A percentile compares a stretch with the other conserved stretches of the same genome.
Conservation (phyloP, 2,888 invertebrate genomes). For the Didymodactylos carnosus region DNA sequence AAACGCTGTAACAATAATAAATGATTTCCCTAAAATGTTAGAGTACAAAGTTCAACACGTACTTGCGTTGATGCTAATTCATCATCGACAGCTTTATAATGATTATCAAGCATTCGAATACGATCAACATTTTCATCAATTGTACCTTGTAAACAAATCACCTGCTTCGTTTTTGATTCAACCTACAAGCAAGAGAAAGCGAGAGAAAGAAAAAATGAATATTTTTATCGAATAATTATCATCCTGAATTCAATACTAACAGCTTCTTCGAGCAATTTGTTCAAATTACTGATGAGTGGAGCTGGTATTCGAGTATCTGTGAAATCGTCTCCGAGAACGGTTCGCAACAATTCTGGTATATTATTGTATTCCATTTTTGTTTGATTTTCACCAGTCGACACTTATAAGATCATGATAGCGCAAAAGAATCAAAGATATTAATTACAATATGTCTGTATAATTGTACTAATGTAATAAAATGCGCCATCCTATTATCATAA, state of each 20-base stretch:
- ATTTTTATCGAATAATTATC: no score
- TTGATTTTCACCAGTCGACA: no score
- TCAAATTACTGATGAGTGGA: neutral
- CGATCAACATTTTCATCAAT: neutral
- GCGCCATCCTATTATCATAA: no score
- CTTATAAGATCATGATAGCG: no score
- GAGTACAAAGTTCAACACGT: neutral
- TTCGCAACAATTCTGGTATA: neutral
- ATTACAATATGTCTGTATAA: no score
- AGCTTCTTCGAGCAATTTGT: neutral
- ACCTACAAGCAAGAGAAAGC: no score
- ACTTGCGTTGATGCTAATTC: neutral
- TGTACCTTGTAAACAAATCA: neutral
- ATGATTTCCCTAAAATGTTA: neutral
- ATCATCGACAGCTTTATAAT: neutral
- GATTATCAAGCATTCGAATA: neutral
- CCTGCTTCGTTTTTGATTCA: neutral
- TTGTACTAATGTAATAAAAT: no score
- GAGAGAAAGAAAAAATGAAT: no score
- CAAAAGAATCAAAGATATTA: no score
- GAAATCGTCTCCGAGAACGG: neutral
- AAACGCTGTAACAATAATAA: constrained; percentile 17
- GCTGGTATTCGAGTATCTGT: neutral
- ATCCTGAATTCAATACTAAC: no score
- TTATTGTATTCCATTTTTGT: neutral